Evolutionary conservation across 2,113 vertebrate species (phyloP).

Genomic region (Ctenomys sociabilis): DNA sequence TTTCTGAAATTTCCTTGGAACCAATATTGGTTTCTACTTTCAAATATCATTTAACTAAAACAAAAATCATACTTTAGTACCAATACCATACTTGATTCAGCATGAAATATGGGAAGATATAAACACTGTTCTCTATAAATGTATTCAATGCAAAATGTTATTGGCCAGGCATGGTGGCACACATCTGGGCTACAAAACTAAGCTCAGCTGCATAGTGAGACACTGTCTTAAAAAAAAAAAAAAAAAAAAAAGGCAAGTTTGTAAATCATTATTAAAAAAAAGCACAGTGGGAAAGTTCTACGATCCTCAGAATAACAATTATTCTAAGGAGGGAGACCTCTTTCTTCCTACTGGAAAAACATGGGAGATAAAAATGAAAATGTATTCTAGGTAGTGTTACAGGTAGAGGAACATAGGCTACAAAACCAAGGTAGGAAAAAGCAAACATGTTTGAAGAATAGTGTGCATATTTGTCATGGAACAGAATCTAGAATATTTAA

Average conservation of each 20-base stretch:
- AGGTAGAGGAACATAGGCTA: background rate
- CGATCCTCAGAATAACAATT: background rate
- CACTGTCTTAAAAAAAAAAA: no score
- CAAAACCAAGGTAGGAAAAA: background rate
- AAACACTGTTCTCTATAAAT: background rate
- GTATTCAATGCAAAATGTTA: background rate
- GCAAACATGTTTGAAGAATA: background rate
- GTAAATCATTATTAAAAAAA: constrained; percentile 2
- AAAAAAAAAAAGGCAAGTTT: background rate
- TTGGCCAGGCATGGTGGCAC: no score
- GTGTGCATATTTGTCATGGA: background rate
- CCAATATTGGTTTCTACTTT: constrained; percentile 26
- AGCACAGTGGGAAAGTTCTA: background rate
- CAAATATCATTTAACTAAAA: constrained; percentile 20
- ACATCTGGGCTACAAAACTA: no score
- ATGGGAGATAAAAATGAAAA: background rate
- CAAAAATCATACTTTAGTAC: background rate
- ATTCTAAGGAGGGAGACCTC: background rate
- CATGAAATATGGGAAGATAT: background rate
- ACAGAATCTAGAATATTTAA: background rate
- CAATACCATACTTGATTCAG: background rate
- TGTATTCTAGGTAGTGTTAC: background rate
- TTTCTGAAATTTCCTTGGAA: constrained; percentile 25
- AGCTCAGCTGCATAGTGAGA: no score
- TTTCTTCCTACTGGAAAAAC: background rate